phyloP scores from a whole-genome alignment of 2,888 invertebrate genomes.

The Eupithecia exiguata region DNA sequence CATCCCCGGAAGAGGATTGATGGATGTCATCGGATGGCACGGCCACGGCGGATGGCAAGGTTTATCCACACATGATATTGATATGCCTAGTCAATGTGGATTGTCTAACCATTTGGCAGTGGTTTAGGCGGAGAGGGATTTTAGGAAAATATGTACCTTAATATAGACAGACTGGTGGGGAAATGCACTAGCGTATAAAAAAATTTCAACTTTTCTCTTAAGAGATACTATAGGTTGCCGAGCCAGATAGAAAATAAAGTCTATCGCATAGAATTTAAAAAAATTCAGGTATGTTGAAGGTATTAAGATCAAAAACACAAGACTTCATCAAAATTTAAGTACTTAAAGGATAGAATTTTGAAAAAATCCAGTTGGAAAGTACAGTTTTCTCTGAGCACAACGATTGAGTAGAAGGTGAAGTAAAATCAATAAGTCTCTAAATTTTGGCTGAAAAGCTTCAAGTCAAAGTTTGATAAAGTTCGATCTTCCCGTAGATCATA shows the following conservation, averaged over 20 bases:
- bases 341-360: background rate
- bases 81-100: constrained; percentile 16
- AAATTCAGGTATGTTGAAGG: background rate
- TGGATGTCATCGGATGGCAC: constrained; percentile 48
- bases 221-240: background rate
- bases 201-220: background rate
- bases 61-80: constrained; percentile 25
- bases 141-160: background rate
- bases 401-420: background rate
- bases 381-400: background rate
- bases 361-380: background rate
- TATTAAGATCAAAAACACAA: background rate
- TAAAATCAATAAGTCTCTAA: background rate
- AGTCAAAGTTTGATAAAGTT: constrained; percentile 14
- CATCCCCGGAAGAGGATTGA: constrained; percentile 55
- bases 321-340: background rate
- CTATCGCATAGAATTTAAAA: background rate
- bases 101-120: background rate
- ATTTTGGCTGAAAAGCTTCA: constrained; percentile 1
- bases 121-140: background rate
- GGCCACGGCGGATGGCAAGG: constrained; percentile 17
- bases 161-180: background rate
- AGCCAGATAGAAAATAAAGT: background rate
- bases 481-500: background rate
- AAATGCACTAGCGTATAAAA: background rate